Percentiles rank a stretch among this genome's conserved stretches.
Evolutionary conservation across 2,888 invertebrate genomes (phyloP).

Genomic region (Plebejus argus): DNA sequence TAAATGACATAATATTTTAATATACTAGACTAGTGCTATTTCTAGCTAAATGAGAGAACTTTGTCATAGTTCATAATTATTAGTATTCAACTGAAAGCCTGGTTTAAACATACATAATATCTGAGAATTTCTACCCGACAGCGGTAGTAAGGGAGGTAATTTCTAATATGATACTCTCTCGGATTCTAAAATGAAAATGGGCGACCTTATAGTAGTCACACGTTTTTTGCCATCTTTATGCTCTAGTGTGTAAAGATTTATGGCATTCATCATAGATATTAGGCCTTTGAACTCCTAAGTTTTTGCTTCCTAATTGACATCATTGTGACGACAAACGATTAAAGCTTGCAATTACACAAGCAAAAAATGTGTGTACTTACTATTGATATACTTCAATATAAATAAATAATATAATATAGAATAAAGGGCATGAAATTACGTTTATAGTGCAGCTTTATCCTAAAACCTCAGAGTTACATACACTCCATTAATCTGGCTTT

Average conservation of each 20-base stretch:
- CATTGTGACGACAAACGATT: no score
- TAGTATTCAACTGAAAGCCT: background rate
- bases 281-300: no score
- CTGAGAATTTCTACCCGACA: background rate
- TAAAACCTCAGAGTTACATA: background rate
- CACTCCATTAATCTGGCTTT: slow-evolving; percentile 21
- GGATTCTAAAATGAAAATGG: no score
- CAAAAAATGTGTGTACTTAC: background rate
- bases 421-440: background rate
- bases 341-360: background rate
- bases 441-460: background rate
- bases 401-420: no score
- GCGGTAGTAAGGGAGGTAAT: background rate
- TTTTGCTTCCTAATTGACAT: no score
- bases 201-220: no score
- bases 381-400: no score
- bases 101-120: background rate
- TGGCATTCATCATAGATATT: no score
- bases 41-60: slow-evolving; percentile 4
- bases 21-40: background rate
- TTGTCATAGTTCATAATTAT: background rate
- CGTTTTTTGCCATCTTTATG: no score
- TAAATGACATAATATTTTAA: slow-evolving; percentile 10
- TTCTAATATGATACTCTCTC: no score
- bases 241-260: no score